Conservation (phyloP, 2,113 vertebrate species). For the Cariama cristata region DNA sequence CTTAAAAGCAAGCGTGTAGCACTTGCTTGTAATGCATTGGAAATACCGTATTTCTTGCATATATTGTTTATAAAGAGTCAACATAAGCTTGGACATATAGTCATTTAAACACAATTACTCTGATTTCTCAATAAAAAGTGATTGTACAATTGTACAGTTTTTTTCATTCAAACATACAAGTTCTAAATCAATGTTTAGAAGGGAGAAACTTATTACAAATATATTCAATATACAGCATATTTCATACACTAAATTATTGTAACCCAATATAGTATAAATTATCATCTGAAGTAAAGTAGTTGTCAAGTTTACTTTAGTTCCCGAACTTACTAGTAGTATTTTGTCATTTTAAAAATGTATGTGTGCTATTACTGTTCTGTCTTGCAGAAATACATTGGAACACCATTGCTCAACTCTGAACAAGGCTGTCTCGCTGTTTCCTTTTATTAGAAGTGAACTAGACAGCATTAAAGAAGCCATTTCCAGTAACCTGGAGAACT, state of each 20-base stretch:
- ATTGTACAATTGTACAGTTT: neutral
- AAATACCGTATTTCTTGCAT: neutral
- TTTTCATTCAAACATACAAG: neutral
- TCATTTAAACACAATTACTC: neutral
- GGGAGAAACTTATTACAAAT: neutral
- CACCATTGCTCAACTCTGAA: constrained; percentile 73
- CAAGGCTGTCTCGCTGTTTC: constrained; percentile 72
- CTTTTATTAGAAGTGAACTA: constrained; percentile 73
- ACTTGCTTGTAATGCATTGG: neutral
- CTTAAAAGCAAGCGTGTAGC: neutral
- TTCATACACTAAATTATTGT: neutral
- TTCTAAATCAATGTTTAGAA: neutral
- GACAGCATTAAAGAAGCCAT: constrained; percentile 78
- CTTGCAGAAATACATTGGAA: constrained; percentile 73
- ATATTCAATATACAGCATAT: neutral
- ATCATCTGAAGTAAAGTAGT: neutral
- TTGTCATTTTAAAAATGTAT: neutral
- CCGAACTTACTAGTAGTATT: neutral
- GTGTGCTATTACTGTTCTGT: neutral
- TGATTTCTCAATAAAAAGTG: neutral
- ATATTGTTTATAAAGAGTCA: neutral
- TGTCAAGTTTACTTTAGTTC: neutral
- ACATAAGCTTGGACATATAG: neutral
- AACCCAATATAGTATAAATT: neutral
- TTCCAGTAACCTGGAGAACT: constrained; percentile 72